Evolutionary conservation across 1,140 invertebrate species (phyloP), one percentile per base, ranked within the genome.

Genomic region (Chironomus striatipennis): DNA sequence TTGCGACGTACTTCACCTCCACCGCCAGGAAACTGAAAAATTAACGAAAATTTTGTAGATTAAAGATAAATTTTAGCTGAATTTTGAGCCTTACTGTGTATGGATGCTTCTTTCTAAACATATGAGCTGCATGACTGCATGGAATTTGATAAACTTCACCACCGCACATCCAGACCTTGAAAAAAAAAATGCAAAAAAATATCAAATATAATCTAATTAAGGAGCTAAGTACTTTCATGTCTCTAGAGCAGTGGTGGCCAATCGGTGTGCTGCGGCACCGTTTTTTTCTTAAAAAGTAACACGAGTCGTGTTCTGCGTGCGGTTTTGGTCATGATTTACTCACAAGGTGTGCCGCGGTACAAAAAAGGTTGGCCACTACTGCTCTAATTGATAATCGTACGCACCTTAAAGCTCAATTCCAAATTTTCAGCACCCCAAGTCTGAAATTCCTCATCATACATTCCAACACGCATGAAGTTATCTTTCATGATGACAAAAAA

Each of bases 391-490:
- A n/a, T n/a, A n/a, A n/a, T n/a, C n/a, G n/a, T n/a, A 74, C 24
- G 2, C 5, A 97, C 94, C 85, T 98, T 95, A 79, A 99, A 99
- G 73, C 96, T 98, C 72, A 99, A 87, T 83, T 99, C 97, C 74
- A 99, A 92, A 79, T 99, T 98, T 83, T 99, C 97, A 34, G 97
- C 97, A 76, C 92, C 92, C 92, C 92, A 94, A 74, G 93, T 21
- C 6, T 70, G 15, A 70, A 18, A 70, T 21, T 70, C 17, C n/a
- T 43, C 43, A 84, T 99, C 97, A 80, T 99, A 99, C 6, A 94
- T 93, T 12, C 96, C 97, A 74, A 98, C 84, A 83, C 98, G 94
- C 91, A 95, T 98, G 83, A 99, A 99, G 79, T 94, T 97, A 76
- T 92, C 88, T 0, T 89, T 81, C 76, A 94, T 92, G 18, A 97